phyloP scores from a whole-genome alignment of 2,888 invertebrate species.

The Hanleya hanleyi region DNA sequence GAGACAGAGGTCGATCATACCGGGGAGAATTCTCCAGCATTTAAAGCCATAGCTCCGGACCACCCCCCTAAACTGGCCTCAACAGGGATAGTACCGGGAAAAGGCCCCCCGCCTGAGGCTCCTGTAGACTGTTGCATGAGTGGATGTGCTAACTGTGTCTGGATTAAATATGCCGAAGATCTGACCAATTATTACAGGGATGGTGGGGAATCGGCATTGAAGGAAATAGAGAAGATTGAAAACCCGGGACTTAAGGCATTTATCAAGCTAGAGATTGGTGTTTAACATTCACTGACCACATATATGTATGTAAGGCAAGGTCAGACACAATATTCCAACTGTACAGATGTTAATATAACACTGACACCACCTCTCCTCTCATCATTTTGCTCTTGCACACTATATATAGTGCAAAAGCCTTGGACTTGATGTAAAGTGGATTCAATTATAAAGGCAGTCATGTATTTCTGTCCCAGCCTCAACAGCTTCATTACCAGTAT shows the following conservation, averaged over 20 bases:
- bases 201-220: constrained; percentile 81
- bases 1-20: too few relatives aligned
- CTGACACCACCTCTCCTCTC: too few relatives aligned
- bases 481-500: too few relatives aligned
- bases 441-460: too few relatives aligned
- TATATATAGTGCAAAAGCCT: too few relatives aligned
- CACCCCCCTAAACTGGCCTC: not conserved
- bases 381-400: too few relatives aligned
- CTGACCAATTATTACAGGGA: constrained; percentile 72
- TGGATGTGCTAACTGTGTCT: constrained; percentile 94
- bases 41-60: constrained; percentile 1
- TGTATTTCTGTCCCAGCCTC: too few relatives aligned
- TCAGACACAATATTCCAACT: too few relatives aligned
- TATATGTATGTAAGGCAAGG: too few relatives aligned
- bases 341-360: too few relatives aligned
- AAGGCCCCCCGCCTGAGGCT: constrained; percentile 77
- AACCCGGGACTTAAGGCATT: constrained; percentile 90
- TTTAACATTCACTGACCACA: too few relatives aligned
- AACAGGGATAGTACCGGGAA: constrained; percentile 53
- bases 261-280: constrained; percentile 82
- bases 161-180: constrained; percentile 91
- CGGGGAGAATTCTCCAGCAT: not conserved
- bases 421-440: too few relatives aligned
- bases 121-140: constrained; percentile 93
- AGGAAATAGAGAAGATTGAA: constrained; percentile 79